Evolutionary conservation across 2,113 vertebrate genomes (phyloP).

Genomic region (Sapajus apella): DNA sequence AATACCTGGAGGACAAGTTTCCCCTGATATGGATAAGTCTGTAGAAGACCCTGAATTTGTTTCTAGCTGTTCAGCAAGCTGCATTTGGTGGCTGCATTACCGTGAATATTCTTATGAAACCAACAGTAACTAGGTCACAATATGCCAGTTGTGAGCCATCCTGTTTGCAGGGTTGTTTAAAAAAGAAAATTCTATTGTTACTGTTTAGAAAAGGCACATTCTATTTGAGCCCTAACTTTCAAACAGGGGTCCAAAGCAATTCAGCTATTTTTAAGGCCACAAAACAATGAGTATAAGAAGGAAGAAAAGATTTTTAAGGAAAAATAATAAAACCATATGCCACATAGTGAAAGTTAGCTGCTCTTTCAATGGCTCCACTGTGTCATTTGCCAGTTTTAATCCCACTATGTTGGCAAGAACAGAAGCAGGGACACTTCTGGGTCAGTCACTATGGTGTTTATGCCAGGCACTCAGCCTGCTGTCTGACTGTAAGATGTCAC

Average conservation of each 20-base stretch:
- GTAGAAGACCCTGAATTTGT: not conserved
- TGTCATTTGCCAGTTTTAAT: slow-evolving; percentile 36
- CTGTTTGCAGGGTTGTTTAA: slow-evolving; percentile 13
- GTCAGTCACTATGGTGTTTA: not conserved
- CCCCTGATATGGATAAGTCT: not conserved
- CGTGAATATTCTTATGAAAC: slow-evolving; percentile 52
- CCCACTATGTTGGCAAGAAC: not conserved
- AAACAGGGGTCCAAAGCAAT: slow-evolving; percentile 35
- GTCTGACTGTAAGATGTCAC: not conserved
- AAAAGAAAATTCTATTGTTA: slow-evolving; percentile 57
- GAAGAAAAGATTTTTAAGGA: not conserved
- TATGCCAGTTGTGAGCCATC: not conserved
- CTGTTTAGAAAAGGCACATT: slow-evolving; percentile 37
- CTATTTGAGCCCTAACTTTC: slow-evolving; percentile 44
- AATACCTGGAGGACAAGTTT: not conserved
- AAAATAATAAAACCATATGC: not conserved
- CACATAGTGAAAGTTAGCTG: slow-evolving; percentile 9
- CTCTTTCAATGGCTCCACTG: not conserved
- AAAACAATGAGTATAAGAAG: slow-evolving; percentile 8
- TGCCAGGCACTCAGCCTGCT: not conserved
- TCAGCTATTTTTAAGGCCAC: slow-evolving; percentile 19
- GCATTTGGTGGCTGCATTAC: not conserved
- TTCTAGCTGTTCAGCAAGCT: slow-evolving; percentile 41
- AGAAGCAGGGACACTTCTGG: not conserved
- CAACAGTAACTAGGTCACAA: slow-evolving; percentile 56